Conservation (phyloP, 2,113 vertebrate species). For the Pyrgilauda ruficollis region DNA sequence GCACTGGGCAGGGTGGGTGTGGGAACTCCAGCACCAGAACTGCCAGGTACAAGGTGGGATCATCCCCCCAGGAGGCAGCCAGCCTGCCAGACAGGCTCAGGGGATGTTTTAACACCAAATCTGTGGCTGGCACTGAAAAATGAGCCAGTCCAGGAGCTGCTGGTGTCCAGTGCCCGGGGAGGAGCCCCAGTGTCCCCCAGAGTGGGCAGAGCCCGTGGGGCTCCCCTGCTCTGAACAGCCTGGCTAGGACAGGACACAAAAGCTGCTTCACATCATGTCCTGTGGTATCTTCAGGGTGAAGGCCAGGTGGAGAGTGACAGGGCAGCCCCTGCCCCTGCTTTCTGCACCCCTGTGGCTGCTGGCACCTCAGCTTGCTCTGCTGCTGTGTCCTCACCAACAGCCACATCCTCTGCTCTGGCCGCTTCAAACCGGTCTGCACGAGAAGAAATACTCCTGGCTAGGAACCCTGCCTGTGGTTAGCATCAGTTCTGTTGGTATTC, state of each 20-base stretch:
- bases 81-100: neutral
- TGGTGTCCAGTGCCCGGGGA: neutral
- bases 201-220: neutral
- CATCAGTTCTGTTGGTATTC: neutral
- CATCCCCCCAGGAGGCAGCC: neutral
- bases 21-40: neutral
- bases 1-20: neutral
- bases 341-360: neutral
- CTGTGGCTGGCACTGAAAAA: neutral
- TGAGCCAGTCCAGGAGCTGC: neutral
- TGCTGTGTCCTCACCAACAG: neutral
- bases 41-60: neutral
- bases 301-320: neutral
- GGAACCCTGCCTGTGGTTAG: neutral
- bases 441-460: neutral
- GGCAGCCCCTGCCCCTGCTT: neutral
- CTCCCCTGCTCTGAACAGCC: neutral
- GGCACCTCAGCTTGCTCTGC: neutral
- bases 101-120: neutral
- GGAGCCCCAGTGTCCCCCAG: neutral
- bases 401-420: neutral
- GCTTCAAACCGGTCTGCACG: accelerated
- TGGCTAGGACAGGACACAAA: neutral
- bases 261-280: neutral
- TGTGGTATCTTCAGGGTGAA: neutral